Conservation (phyloP, 1,140 invertebrate species). For the Leucophenga varia region DNA sequence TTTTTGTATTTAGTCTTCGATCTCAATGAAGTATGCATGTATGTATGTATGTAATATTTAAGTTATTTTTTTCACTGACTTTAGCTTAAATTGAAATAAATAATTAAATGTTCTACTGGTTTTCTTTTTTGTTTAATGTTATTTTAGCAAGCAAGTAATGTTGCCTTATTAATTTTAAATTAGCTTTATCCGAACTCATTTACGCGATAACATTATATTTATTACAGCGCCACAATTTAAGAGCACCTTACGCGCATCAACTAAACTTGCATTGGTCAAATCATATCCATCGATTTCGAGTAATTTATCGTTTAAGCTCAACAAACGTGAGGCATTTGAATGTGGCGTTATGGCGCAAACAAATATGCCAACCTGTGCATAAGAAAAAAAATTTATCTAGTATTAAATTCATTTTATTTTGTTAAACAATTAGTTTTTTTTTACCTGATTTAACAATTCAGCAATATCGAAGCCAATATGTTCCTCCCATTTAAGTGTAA, state of each 20-base stretch:
- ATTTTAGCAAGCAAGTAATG: no score
- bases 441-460: slow-evolving; percentile 41
- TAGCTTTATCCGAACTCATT: slow-evolving; percentile 25
- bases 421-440: no score
- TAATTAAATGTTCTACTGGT: no score
- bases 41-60: background rate
- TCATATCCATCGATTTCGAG: slow-evolving; percentile 66
- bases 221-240: slow-evolving; percentile 58
- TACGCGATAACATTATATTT: slow-evolving; percentile 60
- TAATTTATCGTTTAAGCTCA: slow-evolving; percentile 64
- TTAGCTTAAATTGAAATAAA: no score
- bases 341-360: slow-evolving; percentile 61
- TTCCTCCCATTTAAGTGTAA: slow-evolving; percentile 43
- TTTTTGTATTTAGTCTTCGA: slow-evolving; percentile 39
- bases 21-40: slow-evolving; percentile 23
- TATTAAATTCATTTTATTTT: background rate
- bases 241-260: slow-evolving; percentile 60
- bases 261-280: slow-evolving; percentile 61
- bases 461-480: slow-evolving; percentile 41
- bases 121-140: no score
- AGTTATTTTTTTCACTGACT: no score
- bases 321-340: slow-evolving; percentile 59
- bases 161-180: background rate
- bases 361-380: slow-evolving; percentile 61
- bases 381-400: background rate